Conservation (phyloP, 2,888 invertebrate species). For the Rhagonycha fulva region DNA sequence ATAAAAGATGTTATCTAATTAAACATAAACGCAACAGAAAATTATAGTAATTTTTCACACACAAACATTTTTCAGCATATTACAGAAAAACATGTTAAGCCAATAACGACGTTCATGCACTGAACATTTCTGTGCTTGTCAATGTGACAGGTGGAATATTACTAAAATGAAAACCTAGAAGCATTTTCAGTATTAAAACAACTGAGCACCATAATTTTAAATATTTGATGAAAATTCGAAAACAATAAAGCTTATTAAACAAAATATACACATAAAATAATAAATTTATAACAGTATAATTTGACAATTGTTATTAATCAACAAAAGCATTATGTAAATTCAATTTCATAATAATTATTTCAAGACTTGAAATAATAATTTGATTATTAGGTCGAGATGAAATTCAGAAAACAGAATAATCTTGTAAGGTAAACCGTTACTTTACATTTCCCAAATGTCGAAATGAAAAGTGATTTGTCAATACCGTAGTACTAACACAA, state of each 20-base stretch:
- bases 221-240: neutral
- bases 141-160: slow-evolving; percentile 23
- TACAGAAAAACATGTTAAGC: neutral
- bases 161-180: slow-evolving; percentile 20
- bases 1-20: neutral
- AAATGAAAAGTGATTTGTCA: neutral
- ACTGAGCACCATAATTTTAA: slow-evolving; percentile 14
- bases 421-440: neutral
- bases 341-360: neutral
- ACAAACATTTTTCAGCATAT: neutral
- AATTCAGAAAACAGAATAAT: neutral
- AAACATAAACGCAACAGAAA: neutral
- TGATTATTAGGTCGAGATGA: neutral
- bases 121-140: slow-evolving; percentile 23
- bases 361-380: neutral
- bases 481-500: neutral
- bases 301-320: neutral
- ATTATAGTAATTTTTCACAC: neutral
- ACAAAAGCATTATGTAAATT: neutral
- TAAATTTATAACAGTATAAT: neutral
- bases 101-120: slow-evolving; percentile 3
- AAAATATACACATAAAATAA: neutral
- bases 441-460: neutral
- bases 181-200: slow-evolving; percentile 25
- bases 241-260: neutral